Evolutionary conservation across 2,113 vertebrate species (phyloP).

Genomic region (Megaceryle torquata): DNA sequence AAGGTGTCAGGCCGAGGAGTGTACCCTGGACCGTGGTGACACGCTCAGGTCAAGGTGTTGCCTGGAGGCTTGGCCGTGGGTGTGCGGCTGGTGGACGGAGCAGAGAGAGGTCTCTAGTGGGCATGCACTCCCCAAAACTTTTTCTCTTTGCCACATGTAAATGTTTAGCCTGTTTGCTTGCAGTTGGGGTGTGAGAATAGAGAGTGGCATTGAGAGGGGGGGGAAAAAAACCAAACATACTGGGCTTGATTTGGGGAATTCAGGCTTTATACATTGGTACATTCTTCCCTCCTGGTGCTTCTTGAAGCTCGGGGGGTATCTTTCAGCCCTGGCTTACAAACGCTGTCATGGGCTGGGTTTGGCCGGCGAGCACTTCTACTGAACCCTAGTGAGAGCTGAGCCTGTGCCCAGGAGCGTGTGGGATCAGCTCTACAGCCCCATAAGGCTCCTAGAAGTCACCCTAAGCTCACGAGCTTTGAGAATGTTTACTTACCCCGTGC

Average conservation of each 20-base stretch:
- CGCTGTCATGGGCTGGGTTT: rapidly evolving
- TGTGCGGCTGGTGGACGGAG: background rate
- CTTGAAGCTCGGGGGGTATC: rapidly evolving
- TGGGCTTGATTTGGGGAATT: background rate
- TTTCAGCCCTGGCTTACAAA: background rate
- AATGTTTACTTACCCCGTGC: rapidly evolving
- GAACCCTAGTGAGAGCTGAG: background rate
- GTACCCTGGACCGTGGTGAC: rapidly evolving
- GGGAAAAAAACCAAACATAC: rapidly evolving
- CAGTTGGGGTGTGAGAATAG: rapidly evolving
- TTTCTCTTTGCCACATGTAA: rapidly evolving
- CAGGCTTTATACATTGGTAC: rapidly evolving
- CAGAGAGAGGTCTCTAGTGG: rapidly evolving
- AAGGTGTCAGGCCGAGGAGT: background rate
- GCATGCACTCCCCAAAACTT: rapidly evolving
- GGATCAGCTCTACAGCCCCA: rapidly evolving
- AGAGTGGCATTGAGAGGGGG: rapidly evolving
- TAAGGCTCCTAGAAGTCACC: background rate
- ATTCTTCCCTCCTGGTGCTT: background rate
- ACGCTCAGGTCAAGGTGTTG: rapidly evolving
- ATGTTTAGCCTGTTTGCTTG: too few species aligned
- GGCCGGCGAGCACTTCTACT: background rate
- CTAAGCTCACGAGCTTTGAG: background rate
- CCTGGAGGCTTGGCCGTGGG: rapidly evolving
- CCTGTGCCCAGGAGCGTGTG: rapidly evolving